Base-by-base conservation (phyloP, 2,113 vertebrate species). In the Arizona elegans region DNA sequence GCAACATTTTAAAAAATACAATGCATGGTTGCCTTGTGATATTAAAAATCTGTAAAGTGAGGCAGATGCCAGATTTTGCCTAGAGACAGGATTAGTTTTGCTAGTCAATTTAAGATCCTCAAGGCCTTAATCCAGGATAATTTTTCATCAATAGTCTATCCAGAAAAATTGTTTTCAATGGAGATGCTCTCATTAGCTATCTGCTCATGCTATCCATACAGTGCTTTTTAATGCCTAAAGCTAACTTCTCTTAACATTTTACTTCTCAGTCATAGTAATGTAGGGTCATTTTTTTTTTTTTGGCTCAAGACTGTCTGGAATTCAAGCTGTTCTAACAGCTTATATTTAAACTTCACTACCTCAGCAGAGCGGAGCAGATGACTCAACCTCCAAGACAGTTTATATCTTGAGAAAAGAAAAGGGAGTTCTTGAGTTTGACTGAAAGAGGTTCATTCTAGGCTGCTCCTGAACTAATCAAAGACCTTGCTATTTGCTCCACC, bases 291-390 rank as follows among this genome's bases (percentile, higher is more conserved):
- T 19, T 62, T 38, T 43, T 38, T 43, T 59, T 38, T 29, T 13
- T 15, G 75, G 87, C 53, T 56, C 13, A 12, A 21, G 55, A 33
- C 56, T 52, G 11, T 54, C 38, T 91, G 93, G 93, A 90, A 88
- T 87, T 86, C 86, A 33, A 11, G 86, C 85, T 88, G 75, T 92
- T 91, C 55, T 33, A 38, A 56, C 43, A 55, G 90, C 75, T 92
- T 90, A 89, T 62, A 91, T 91, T 90, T 81, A 94, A 94, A 92
- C 85, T 62, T 33, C 52, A 86, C 91, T 89, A 88, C n/a, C 91
- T 94, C 89, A 92, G 93, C 85, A 92, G 54, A 62, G 52, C 29
- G 17, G 89, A 92, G 70, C 38, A 43, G 33, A 58, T 75, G 62
- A 91, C 33, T 52, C n/a, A 86, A 38, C 88, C 24, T 88, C 24